These are phyloP conservation scores for Nasonia giraulti DNA, from an alignment of 1,140 invertebrate species.

Conservation along the genomic window DNA sequence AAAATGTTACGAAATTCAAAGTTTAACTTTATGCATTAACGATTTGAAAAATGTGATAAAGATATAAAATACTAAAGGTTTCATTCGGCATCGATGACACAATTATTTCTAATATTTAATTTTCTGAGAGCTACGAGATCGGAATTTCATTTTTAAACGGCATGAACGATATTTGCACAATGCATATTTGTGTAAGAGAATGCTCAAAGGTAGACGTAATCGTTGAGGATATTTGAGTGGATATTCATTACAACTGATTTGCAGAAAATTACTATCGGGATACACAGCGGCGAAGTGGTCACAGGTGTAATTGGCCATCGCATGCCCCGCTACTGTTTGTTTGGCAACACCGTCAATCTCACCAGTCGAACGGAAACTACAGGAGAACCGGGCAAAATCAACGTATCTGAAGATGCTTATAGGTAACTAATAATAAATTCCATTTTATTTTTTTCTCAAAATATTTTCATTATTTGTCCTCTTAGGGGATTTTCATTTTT, in stretches of 20 bases:
- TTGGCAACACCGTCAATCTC: slow-evolving; percentile 97
- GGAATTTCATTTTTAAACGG: no score
- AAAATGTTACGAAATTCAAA: not conserved
- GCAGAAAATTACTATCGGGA: slow-evolving; percentile 95
- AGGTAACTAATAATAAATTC: slow-evolving; percentile 77
- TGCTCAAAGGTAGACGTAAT: not conserved
- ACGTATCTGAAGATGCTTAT: slow-evolving; percentile 95
- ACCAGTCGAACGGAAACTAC: slow-evolving; percentile 97
- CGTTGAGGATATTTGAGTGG: not conserved
- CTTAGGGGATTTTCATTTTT: not conserved
- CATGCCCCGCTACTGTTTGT: slow-evolving; percentile 98
- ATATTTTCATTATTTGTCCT: no score
- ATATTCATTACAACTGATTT: slow-evolving; percentile 52
- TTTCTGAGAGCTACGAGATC: no score
- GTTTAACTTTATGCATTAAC: no score
- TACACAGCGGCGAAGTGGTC: slow-evolving; percentile 96
- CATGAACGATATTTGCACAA: no score
- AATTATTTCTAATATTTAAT: no score
- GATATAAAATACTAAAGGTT: no score
- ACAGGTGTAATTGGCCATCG: slow-evolving; percentile 97
- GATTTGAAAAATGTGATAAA: no score
- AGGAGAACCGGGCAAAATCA: slow-evolving; percentile 91
- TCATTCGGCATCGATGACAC: no score
- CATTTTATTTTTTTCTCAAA: no score
- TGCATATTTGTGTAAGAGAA: no score